Base-by-base conservation (phyloP, 2,888 invertebrate genomes). In the Eupithecia subfuscata region DNA sequence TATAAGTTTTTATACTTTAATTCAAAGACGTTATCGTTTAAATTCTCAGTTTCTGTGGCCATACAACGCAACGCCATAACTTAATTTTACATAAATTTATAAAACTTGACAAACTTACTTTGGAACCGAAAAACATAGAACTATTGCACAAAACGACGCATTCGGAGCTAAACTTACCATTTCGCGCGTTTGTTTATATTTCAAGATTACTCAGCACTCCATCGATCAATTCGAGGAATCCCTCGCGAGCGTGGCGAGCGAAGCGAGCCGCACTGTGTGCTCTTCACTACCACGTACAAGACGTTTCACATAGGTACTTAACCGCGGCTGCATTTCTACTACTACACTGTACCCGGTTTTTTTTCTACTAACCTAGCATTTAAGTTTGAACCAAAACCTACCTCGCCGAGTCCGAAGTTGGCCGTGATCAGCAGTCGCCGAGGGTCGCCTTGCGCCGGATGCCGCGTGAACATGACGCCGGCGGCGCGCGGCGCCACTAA, bases 331-430 rank as follows among this genome's bases (percentile, higher is more conserved):
- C 14, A 18, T 45, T 14, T 7, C 18, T 48, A 18, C 0, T 40
- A 40, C 48, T 48, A 48, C 18, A 48, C 48, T 18, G 11, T 43
- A 43, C 43, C 9, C n/a, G n/a, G 0, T 4, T 43, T 12, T 56
- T 9, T 56, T n/a, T 56, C n/a, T 37, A 37, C 0, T 9, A 45
- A 0, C 45, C 5, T 5, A 0, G 16, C 45, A 16, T 16, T 45
- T 45, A 6, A 45, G 45, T 16, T 45, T 45, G 45, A 16, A 6
- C 45, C 0, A 16, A 14, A 8, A 37, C 43, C 45, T 72, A 97
- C 97, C 95, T 98, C 98, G 75, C 98, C 98, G 1, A 98, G 93
- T 0, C 98, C 98, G 88, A 96, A 97, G 90, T 97, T 97, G 6
- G 98, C 97, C 14, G 97, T 97, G 81, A 98, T 95, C 16, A 97